A percentile compares a stretch with the other conserved stretches of the same genome.
Evolutionary conservation across 2,797 vertebrate genomes (phyloP).

Genomic region (Tarsius wallacei): DNA sequence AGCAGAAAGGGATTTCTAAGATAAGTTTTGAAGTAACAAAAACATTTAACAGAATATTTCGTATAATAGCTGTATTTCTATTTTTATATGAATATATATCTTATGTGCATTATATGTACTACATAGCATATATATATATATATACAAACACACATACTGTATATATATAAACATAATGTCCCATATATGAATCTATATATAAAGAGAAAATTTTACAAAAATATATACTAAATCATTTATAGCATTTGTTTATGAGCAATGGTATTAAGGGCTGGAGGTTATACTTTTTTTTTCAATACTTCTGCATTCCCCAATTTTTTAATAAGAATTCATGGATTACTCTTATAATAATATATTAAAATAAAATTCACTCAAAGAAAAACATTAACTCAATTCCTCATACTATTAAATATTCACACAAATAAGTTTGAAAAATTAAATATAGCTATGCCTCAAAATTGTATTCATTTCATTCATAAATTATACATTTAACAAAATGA

Average conservation of each 20-base stretch:
- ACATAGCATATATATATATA: not conserved
- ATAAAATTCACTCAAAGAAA: not conserved
- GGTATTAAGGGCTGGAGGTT: not conserved
- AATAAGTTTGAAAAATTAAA: not conserved
- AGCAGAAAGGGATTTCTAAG: not conserved
- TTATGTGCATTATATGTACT: not conserved
- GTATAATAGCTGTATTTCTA: not conserved
- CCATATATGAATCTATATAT: not conserved
- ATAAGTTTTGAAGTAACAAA: not conserved
- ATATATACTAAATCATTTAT: not conserved
- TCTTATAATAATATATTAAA: not conserved
- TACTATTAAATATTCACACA: not conserved
- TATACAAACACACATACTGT: not conserved
- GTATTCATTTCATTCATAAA: not conserved
- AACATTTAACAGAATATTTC: not conserved
- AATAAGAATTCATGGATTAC: not conserved
- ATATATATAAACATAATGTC: not conserved
- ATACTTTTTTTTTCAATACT: not conserved
- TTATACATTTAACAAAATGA: not conserved
- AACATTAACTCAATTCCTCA: not conserved
- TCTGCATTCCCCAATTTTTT: not conserved
- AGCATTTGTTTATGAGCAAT: not conserved
- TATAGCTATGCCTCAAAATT: not conserved
- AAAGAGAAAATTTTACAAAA: not conserved
- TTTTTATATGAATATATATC: conserved; percentile 28